phyloP scores from a whole-genome alignment of 2,888 invertebrate species.

The Caenorhabditis plicata region DNA sequence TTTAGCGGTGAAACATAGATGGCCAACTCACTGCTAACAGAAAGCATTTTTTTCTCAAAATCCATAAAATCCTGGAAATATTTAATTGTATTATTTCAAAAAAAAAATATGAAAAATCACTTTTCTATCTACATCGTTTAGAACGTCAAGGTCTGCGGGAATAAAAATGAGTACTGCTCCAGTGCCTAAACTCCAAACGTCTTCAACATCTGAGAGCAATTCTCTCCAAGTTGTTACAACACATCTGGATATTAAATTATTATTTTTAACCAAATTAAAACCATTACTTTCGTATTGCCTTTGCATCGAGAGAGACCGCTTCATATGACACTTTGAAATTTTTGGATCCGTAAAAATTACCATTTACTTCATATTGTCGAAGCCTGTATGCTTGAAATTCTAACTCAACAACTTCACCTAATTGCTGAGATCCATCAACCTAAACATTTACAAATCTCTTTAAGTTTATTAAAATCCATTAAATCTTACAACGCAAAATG shows the following conservation, averaged over 20 bases:
- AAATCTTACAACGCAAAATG: constrained; percentile 40
- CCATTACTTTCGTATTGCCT: constrained; percentile 43
- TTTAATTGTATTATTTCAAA: not conserved
- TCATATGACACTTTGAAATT: constrained; percentile 55
- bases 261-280: not conserved
- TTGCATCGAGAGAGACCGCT: constrained; percentile 54
- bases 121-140: constrained; percentile 41
- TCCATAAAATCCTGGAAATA: constrained; percentile 46
- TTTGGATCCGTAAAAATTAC: constrained; percentile 55
- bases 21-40: constrained; percentile 50
- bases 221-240: constrained; percentile 60
- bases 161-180: constrained; percentile 63
- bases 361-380: constrained; percentile 59
- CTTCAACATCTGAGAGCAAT: constrained; percentile 47
- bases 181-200: constrained; percentile 37
- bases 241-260: constrained; percentile 33
- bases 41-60: constrained; percentile 42
- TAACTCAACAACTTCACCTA: constrained; percentile 46
- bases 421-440: constrained; percentile 37
- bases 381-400: constrained; percentile 62
- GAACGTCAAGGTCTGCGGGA: constrained; percentile 48
- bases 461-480: not conserved
- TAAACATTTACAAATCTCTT: constrained; percentile 1
- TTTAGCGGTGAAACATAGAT: constrained; percentile 51
- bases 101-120: constrained; percentile 18